phyloP scores from a whole-genome alignment of 2,113 vertebrate species.

The Rhea americana region DNA sequence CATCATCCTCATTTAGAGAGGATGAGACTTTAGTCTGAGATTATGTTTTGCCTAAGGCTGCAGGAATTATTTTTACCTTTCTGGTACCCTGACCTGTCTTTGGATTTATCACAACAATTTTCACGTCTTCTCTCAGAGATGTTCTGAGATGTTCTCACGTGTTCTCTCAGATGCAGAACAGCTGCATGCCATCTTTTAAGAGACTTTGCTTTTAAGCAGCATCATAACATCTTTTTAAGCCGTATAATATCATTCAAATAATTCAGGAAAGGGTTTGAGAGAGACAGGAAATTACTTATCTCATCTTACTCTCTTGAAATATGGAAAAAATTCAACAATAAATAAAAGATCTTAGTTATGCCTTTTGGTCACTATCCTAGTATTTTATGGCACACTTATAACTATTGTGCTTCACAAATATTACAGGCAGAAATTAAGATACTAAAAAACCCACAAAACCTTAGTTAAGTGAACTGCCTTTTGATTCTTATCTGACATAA shows the following conservation, averaged over 20 bases:
- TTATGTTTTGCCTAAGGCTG: not conserved
- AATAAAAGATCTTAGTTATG: not conserved
- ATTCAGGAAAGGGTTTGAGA: slow-evolving; percentile 34
- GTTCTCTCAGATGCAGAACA: not conserved
- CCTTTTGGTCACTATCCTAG: slow-evolving; percentile 5
- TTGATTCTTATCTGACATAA: slow-evolving; percentile 32
- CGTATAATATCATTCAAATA: slow-evolving; percentile 42
- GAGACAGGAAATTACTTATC: slow-evolving; percentile 26
- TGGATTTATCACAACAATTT: not conserved
- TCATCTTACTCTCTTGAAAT: slow-evolving; percentile 40
- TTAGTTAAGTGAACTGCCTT: not conserved
- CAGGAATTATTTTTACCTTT: not conserved
- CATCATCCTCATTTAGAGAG: not conserved
- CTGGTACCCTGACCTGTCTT: not conserved
- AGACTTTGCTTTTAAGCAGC: slow-evolving; percentile 25
- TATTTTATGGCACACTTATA: not conserved
- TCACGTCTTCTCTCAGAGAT: not conserved
- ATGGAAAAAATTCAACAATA: not conserved
- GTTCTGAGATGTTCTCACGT: no score
- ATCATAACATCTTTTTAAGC: slow-evolving; percentile 6
- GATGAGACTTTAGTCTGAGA: not conserved
- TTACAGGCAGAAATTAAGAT: slow-evolving; percentile 19
- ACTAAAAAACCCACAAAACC: not conserved
- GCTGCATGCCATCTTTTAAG: slow-evolving; percentile 25
- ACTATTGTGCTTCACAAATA: not conserved